These are phyloP conservation scores for Heliconius hortense DNA, from an alignment of 2,888 invertebrate species.

Conservation along the genomic window DNA sequence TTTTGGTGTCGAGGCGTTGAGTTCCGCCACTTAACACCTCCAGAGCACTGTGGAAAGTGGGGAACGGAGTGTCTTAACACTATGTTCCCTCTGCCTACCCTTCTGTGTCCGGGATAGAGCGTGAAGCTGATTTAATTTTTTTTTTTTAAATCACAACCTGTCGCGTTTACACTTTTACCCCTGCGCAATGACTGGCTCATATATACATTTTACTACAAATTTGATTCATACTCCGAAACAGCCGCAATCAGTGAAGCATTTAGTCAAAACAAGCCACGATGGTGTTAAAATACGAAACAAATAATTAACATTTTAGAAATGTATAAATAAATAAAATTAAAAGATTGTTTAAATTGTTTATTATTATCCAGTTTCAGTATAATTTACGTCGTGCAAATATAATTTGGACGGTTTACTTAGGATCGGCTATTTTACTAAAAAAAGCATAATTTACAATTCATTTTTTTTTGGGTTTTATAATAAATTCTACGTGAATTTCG, in stretches of 20 bases:
- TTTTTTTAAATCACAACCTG: too few relatives aligned
- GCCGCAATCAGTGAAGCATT: neutral
- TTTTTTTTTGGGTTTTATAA: neutral
- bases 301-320: neutral
- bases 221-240: neutral
- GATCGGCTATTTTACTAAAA: constrained; percentile 12
- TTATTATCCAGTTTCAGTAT: constrained; percentile 1
- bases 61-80: too few relatives aligned
- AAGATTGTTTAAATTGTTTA: constrained; percentile 8
- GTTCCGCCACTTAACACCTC: too few relatives aligned
- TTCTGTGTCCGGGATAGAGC: too few relatives aligned
- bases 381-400: neutral
- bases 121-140: too few relatives aligned
- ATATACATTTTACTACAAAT: neutral
- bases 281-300: neutral
- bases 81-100: too few relatives aligned
- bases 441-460: constrained; percentile 2
- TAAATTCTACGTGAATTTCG: neutral
- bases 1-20: too few relatives aligned
- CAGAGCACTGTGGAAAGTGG: too few relatives aligned
- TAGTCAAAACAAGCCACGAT: neutral
- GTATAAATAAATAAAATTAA: constrained; percentile 2
- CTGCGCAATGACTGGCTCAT: too few relatives aligned
- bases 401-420: constrained; percentile 8
- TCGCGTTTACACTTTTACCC: too few relatives aligned